These are phyloP conservation scores for Anas capensis DNA, from an alignment of 2,797 vertebrate genomes.

Conservation along the genomic window DNA sequence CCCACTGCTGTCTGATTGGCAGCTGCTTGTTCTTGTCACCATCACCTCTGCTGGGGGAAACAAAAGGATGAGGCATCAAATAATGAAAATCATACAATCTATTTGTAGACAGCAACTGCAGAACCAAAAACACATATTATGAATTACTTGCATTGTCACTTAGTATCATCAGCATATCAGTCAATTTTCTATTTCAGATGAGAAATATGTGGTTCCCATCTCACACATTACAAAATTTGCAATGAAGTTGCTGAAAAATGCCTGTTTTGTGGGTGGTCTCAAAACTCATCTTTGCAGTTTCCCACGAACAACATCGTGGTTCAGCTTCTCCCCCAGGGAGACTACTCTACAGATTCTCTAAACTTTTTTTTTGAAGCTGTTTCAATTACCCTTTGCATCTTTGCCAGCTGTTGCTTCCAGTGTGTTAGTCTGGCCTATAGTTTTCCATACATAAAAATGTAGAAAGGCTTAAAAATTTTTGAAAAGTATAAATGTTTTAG, in stretches of 20 bases:
- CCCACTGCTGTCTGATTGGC: constrained; percentile 87
- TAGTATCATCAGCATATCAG: background rate
- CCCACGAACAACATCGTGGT: background rate
- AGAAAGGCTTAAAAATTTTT: background rate
- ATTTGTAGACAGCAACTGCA: background rate
- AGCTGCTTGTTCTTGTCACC: constrained; percentile 83
- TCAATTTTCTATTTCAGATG: background rate
- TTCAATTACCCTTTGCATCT: constrained; percentile 35
- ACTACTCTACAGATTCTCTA: background rate
- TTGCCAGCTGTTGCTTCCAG: constrained; percentile 32
- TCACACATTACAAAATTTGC: background rate
- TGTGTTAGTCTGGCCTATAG: background rate
- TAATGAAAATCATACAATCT: background rate
- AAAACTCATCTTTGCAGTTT: constrained; percentile 12
- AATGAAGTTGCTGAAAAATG: constrained; percentile 3
- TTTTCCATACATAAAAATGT: background rate
- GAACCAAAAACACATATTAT: background rate
- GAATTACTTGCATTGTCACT: background rate
- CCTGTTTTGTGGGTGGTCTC: constrained; percentile 6
- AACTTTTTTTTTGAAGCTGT: background rate
- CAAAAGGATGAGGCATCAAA: background rate
- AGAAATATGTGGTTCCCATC: background rate
- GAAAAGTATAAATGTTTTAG: background rate
- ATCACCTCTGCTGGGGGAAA: constrained; percentile 12
- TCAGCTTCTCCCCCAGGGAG: background rate